Conservation (phyloP, 2,797 vertebrate species). For the Anguilla obscura region DNA sequence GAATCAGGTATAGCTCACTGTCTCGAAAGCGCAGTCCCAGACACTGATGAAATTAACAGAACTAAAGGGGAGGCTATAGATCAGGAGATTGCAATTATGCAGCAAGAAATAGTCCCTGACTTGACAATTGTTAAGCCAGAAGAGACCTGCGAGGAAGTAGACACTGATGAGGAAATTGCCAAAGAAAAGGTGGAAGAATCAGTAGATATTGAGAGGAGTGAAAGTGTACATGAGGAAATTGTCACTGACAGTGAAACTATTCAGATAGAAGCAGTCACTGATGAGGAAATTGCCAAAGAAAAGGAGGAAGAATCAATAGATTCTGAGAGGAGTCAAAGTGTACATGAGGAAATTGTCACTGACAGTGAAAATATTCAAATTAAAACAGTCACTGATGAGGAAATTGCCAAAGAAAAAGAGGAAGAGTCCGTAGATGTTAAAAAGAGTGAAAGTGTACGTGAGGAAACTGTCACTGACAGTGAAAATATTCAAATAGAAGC, state of each 20-base stretch:
- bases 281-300: constrained; percentile 22
- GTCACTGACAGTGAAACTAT: constrained; percentile 19
- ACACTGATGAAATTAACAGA: constrained; percentile 24
- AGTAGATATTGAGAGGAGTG: constrained; percentile 23
- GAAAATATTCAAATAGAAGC: constrained; percentile 19
- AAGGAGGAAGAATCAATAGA: constrained; percentile 22
- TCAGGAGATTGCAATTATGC: constrained; percentile 15
- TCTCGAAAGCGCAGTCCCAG: neutral
- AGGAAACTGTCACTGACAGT: constrained; percentile 18
- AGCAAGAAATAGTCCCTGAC: constrained; percentile 4
- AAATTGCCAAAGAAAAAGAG: constrained; percentile 25
- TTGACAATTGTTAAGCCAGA: constrained; percentile 21
- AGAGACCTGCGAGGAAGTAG: constrained; percentile 9
- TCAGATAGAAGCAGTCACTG: neutral
- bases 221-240: constrained; percentile 15
- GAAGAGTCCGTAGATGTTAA: constrained; percentile 28
- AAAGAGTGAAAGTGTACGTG: constrained; percentile 9
- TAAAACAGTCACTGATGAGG: neutral
- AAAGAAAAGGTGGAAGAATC: constrained; percentile 28
- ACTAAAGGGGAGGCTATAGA: constrained; percentile 1
- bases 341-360: neutral
- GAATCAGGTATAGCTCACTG: neutral
- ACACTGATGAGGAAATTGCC: constrained; percentile 5
- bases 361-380: constrained; percentile 23
- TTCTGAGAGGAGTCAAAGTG: constrained; percentile 25